Conservation (phyloP, 2,797 vertebrate genomes). For the Pempheris klunzingeri region DNA sequence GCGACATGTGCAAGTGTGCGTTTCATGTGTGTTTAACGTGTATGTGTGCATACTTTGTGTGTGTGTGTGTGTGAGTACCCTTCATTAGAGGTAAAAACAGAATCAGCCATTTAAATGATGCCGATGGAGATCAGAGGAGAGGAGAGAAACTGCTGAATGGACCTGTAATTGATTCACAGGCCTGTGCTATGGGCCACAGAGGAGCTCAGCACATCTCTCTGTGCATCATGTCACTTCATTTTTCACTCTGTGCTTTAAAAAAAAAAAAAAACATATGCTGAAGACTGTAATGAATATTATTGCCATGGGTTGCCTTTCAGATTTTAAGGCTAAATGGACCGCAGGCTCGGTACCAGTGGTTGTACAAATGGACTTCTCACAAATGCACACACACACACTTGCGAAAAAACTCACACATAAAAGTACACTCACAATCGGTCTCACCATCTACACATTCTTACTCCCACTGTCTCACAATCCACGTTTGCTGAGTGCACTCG, state of each 20-base stretch:
- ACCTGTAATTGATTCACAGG: slow-evolving; percentile 69
- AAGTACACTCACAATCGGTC: slow-evolving; percentile 46
- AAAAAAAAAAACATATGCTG: slow-evolving; percentile 44
- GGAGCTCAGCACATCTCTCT: slow-evolving; percentile 45
- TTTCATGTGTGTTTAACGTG: slow-evolving; percentile 57
- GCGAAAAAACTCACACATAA: slow-evolving; percentile 18
- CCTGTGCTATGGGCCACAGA: slow-evolving; percentile 51
- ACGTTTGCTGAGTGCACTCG: slow-evolving; percentile 57
- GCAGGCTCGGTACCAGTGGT: slow-evolving; percentile 20
- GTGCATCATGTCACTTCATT: slow-evolving; percentile 55
- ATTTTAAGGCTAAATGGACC: slow-evolving; percentile 51
- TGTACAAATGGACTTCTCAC: slow-evolving; percentile 44
- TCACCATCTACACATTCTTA: slow-evolving; percentile 52
- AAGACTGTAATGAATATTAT: slow-evolving; percentile 27
- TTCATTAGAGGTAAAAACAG: slow-evolving; percentile 75
- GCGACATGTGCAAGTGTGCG: slow-evolving; percentile 53
- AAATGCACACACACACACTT: slow-evolving; percentile 16
- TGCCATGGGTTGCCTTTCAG: slow-evolving; percentile 49
- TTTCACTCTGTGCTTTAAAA: slow-evolving; percentile 40
- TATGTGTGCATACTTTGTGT: not conserved
- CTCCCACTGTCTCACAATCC: slow-evolving; percentile 72
- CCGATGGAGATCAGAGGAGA: slow-evolving; percentile 68
- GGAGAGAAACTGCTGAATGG: slow-evolving; percentile 71
- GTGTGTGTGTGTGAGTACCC: slow-evolving; percentile 56
- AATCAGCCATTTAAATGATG: slow-evolving; percentile 79